Conservation (phyloP, 2,888 invertebrate genomes). For the Cephonodes hylas region DNA sequence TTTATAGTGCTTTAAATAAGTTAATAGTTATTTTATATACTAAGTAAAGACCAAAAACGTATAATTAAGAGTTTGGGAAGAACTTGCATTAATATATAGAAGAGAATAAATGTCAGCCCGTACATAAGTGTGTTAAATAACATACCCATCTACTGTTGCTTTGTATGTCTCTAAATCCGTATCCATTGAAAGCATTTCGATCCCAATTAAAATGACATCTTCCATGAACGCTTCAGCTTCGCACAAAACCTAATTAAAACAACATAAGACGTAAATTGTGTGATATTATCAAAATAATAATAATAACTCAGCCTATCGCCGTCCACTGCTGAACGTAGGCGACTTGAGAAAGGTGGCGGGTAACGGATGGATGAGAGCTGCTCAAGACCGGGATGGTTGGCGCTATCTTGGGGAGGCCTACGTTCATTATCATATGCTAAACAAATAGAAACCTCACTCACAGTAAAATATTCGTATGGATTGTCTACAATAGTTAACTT, state of each 20-base stretch:
- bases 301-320: too few relatives aligned
- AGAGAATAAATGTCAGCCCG: too few relatives aligned
- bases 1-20: too few relatives aligned
- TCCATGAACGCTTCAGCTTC: conserved; percentile 74
- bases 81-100: not conserved
- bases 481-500: conserved; percentile 59
- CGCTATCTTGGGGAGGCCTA: too few relatives aligned
- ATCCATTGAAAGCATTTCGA: conserved; percentile 73
- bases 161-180: conserved; percentile 55
- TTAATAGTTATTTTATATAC: too few relatives aligned
- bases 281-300: too few relatives aligned
- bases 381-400: too few relatives aligned
- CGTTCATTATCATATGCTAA: too few relatives aligned
- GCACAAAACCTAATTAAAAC: conserved; percentile 53
- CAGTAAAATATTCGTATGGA: conserved; percentile 68
- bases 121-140: not conserved
- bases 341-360: too few relatives aligned
- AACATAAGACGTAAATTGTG: not conserved
- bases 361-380: too few relatives aligned
- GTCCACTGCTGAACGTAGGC: too few relatives aligned
- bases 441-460: too few relatives aligned
- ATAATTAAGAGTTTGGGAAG: not conserved
- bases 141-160: conserved; percentile 42
- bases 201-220: conserved; percentile 65
- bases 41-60: not conserved